Base-by-base conservation (phyloP, 2,888 invertebrate genomes). In the Globia sparganii region DNA sequence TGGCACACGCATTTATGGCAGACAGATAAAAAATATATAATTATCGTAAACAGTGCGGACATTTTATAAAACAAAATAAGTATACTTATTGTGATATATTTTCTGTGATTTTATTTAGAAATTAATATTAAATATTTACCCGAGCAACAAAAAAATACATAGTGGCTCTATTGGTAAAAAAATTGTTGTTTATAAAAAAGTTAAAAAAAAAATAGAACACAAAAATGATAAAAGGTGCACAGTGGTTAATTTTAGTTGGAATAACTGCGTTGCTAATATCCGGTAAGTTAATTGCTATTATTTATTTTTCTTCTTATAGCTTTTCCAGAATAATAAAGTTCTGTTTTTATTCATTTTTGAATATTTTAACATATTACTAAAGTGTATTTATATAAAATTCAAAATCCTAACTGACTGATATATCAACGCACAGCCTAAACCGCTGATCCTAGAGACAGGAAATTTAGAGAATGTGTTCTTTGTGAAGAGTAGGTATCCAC, bases 161-260 rank as follows among this genome's bases (percentile, higher is more conserved):
- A 67, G 71, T 59, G 49, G 1, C 1, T 56, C 1, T 5, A 6
- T 59, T 76, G 69, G 72, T 78, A 81, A 75, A 75, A 61, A 72
- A 75, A 68, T 31, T 15, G 2, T 65, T 74, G n/a, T 78, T 71
- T 67, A 53, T 69, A 28, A 46, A 37, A 15, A 28, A 65, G 15
- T 65, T 61, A 31, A 68, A 34, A 59, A 67, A 71, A 67, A 71
- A 40, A 4, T 71, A 61, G 66, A 34, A 61, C 21, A 59, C 53
- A 84, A 94, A 91, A 87, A 96, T 96, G 96, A 89, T 94, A 87
- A 88, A 90, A 80, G 88, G 92, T 91, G 91, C 90, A 49, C 93
- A 95, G 91, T 96, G 95, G 94, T 88, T 95, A 71, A 90, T 96
- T 88, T 91, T 95, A 72, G 92, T 96, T 91, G 96, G 96, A 89